Conservation (phyloP, 2,797 vertebrate genomes). For the Natrix natrix region DNA sequence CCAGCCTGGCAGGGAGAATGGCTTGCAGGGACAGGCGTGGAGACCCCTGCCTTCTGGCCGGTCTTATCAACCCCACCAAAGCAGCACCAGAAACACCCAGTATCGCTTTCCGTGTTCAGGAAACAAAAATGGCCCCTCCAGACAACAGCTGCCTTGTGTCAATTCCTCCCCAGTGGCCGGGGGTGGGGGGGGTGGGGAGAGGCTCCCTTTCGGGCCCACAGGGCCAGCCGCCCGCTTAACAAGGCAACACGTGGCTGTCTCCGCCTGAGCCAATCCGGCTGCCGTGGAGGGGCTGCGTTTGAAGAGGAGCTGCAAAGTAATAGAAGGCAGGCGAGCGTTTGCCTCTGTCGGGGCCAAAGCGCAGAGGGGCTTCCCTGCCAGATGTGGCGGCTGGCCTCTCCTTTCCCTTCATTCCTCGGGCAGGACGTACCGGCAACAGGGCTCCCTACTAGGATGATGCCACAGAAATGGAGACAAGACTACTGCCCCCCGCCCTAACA, state of each 20-base stretch:
- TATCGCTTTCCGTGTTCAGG: constrained; percentile 36
- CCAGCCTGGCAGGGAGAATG: background rate
- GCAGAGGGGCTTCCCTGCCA: background rate
- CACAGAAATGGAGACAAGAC: background rate
- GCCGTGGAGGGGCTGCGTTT: background rate
- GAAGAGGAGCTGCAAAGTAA: background rate
- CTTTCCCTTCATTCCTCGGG: background rate
- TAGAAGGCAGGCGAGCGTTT: background rate
- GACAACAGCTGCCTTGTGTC: constrained; percentile 46
- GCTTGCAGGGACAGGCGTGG: constrained; percentile 21
- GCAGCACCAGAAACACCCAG: constrained; percentile 1
- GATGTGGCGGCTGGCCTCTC: background rate
- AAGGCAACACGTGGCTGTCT: background rate
- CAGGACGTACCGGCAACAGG: background rate
- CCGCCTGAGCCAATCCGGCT: too few relatives aligned
- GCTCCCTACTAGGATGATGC: background rate
- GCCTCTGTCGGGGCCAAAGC: background rate
- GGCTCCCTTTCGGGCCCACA: constrained; percentile 40
- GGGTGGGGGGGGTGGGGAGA: constrained; percentile 20
- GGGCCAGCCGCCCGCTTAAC: constrained; percentile 9
- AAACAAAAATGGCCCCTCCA: constrained; percentile 30
- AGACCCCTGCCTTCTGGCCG: constrained; percentile 39
- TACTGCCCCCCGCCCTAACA: too few relatives aligned
- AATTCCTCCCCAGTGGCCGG: constrained; percentile 31
- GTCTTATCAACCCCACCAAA: background rate